Evolutionary conservation across 2,113 vertebrate genomes (phyloP), one percentile per base, ranked within the genome.

Genomic region (Syngnathus typhle): DNA sequence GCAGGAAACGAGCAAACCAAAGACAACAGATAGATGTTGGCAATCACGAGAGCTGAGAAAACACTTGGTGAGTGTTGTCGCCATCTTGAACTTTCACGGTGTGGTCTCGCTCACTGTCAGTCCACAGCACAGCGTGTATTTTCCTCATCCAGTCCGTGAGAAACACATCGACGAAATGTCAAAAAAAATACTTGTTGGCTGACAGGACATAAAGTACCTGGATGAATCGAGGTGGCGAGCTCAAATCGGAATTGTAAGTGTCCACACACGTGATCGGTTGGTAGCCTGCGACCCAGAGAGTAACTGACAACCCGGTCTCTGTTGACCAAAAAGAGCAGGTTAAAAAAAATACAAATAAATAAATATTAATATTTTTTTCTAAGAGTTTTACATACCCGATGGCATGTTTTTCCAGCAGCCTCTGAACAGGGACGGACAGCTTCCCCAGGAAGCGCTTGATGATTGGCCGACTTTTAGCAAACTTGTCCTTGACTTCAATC

Each of bases 401-500:
- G 60, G 97, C 97, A 32, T 98, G 93, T 86, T 95, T 97, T 79
- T 99, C 97, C 87, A 99, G 84, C 52, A 99, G 93, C 70, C 96
- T 93, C 68, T 99, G 97, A 9, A 99, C 97, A 0, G 97, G 97
- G 84, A 98, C 94, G 0, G 94, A 95, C 49, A 99, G 89, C 83
- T 97, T 98, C 77, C 97, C 97, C 75, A 99, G 89, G 84, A 99
- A 99, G 52, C 96, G 94, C 46, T 97, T 98, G 90, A 99, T 98
- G 89, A 98, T 99, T 0, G 97, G 97, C 7, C 97, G 93, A 78
- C 97, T 99, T 84, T 98, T 99, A 60, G 95, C 94, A 80, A 99
- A 99, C 86, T 99, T 99, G 81, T 99, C 97, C 84, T 99, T 99
- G 73, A 99, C 96, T 87, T 99, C 96, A 51, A 99, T 95, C 90